Conservation (phyloP, 2,888 invertebrate genomes). For the Pyralis farinalis region DNA sequence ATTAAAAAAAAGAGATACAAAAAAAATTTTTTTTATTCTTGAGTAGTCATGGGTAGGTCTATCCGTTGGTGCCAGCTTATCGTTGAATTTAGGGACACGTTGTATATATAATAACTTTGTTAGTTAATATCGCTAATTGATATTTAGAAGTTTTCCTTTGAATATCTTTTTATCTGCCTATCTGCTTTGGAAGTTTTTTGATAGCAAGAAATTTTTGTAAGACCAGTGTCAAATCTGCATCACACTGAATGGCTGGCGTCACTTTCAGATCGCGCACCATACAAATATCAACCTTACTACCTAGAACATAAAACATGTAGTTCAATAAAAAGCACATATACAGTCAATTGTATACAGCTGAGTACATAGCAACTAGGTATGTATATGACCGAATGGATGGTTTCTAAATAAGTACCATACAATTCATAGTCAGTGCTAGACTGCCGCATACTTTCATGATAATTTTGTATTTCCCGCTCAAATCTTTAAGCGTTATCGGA, state of each 20-base stretch:
- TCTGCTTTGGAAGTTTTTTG: too few relatives aligned
- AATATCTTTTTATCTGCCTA: too few relatives aligned
- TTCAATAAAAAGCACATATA: constrained; percentile 38
- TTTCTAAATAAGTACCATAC: constrained; percentile 16
- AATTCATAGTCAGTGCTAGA: constrained; percentile 7
- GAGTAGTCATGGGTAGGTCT: too few relatives aligned
- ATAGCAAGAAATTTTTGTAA: too few relatives aligned
- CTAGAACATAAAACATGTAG: constrained; percentile 35
- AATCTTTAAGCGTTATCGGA: background rate
- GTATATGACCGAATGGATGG: constrained; percentile 37
- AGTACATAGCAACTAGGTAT: constrained; percentile 47
- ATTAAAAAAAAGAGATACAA: too few relatives aligned
- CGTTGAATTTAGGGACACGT: too few relatives aligned
- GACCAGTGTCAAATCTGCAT: constrained; percentile 31
- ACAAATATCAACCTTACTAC: constrained; percentile 44
- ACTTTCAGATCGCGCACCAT: constrained; percentile 24
- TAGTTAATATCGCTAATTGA: too few relatives aligned
- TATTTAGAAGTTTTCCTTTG: too few relatives aligned
- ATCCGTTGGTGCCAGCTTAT: too few relatives aligned
- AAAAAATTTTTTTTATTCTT: too few relatives aligned
- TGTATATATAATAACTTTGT: too few relatives aligned
- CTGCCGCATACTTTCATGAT: background rate
- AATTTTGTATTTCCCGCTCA: background rate
- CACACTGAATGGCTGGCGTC: constrained; percentile 46
- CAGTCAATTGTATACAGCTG: constrained; percentile 49